These are phyloP conservation scores for Sylvia borin DNA, from an alignment of 2,797 vertebrate species.

Conservation along the genomic window DNA sequence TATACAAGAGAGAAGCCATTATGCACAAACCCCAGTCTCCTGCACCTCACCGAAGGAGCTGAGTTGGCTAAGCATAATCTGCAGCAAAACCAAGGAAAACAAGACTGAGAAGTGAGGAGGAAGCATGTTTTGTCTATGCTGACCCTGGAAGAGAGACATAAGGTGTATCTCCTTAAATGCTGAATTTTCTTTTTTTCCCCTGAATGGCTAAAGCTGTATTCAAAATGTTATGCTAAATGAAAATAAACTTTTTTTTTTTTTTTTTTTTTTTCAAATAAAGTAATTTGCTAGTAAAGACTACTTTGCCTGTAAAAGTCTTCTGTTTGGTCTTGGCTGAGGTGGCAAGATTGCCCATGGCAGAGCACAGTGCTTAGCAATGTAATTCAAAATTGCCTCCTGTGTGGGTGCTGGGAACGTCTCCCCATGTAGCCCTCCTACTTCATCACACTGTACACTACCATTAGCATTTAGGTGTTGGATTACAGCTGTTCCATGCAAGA, in stretches of 20 bases:
- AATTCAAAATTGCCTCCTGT: background rate
- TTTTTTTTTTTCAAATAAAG: no score
- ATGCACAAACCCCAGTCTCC: background rate
- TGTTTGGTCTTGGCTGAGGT: background rate
- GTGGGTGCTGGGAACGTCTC: background rate
- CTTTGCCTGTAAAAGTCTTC: background rate
- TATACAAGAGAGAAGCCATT: background rate
- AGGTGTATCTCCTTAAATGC: background rate
- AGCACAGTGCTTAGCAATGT: background rate
- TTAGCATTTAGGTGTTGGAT: background rate
- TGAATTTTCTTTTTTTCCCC: background rate
- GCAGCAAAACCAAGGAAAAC: background rate
- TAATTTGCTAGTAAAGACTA: background rate
- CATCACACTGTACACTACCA: background rate
- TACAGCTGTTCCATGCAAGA: background rate
- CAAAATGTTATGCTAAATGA: background rate
- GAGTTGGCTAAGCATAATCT: background rate
- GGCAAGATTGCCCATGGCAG: background rate
- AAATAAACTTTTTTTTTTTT: no score
- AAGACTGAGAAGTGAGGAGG: background rate
- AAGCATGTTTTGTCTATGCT: background rate
- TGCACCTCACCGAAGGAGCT: background rate
- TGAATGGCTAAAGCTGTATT: background rate
- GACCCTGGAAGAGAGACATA: background rate
- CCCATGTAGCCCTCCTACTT: background rate